Evolutionary conservation across 2,888 invertebrate species (phyloP), one percentile per base, ranked within the genome.

Genomic region (Dynastes hyllus): DNA sequence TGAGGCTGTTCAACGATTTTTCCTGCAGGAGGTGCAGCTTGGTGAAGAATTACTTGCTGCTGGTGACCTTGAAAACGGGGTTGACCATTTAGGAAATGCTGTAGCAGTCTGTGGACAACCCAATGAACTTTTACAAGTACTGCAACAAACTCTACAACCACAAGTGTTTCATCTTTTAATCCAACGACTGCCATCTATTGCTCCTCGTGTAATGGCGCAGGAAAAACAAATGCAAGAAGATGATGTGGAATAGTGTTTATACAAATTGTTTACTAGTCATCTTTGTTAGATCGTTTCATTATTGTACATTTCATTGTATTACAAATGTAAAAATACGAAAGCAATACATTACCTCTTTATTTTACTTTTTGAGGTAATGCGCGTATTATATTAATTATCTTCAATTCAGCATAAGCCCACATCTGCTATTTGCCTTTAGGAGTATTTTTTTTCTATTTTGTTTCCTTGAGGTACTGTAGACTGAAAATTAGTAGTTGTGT

Each of bases 71-170:
- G 96, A 98, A 83, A 94, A 93, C 66, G 99, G 98, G 53, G 96
- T 98, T 73, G 97, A 98, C 88, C 99, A 99, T 90, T 93, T 99
- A 83, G 96, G 97, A 63, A 98, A 97, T 89, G 99, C 99, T 8
- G 96, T 99, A n/a, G 96, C 97, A 2, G 96, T 99, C 37, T 99
- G 99, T 88, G 98, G 98, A 11, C 98, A 99, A 88, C 96, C 97
- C 0, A 94, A 95, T 85, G 96, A 97, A 88, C 91, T 98, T 76
- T 92, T 98, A 71, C 93, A 95, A 87, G 92, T 92, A 80, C 92
- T 99, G 77, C 97, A 98, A 90, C 97, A 98, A 90, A 98, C 98
- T 51, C 92, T 99, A 89, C 98, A 99, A 78, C 96, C 97, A 27
- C 96, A 96, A 86, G 96, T 98, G 88, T 99, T 98, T 92, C 94